Evolutionary conservation across 2,113 vertebrate genomes (phyloP), one percentile per base, ranked within the genome.

Genomic region (Greenwoodochromis staneri): DNA sequence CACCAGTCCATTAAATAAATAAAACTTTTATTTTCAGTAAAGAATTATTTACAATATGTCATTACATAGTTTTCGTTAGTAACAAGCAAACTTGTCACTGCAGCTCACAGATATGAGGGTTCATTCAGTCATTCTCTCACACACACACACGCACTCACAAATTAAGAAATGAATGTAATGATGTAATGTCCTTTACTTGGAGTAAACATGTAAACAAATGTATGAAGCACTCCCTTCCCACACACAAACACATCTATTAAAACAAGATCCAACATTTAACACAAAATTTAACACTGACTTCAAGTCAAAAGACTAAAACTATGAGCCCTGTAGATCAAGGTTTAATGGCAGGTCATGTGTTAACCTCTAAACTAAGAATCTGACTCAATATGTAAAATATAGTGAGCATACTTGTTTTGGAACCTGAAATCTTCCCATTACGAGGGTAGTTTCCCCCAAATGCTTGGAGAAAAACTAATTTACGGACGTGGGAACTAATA

Each of bases 11-110:
- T 86, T 94, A 82, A 93, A 95, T 94, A 95, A 95, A 95, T 95
- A 96, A 91, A 95, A 92, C 84, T 96, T 95, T 95, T 94, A 93
- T 93, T 96, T 95, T 93, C 61, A 91, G 81, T 86, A 86, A 91
- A 91, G 76, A 92, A 87, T 53, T 92, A 88, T 91, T n/a, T 92
- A 94, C 92, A 95, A 80, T 57, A 90, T 84, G 89, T 82, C 54
- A 82, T 55, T 85, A 45, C 36, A 85, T 76, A 36, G 61, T 76
- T 14, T 90, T 85, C 1, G 27, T 57, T 82, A 80, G 29, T 11
- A 11, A 38, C 36, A 73, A 91, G 83, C 29, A 45, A 76, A 49
- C 57, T 38, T 47, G 16, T 12, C 34, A 29, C 8, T 45, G 5
- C 14, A 53, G 53, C 63, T n/a, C 10, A 76, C 8, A 69, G 40